phyloP scores from a whole-genome alignment of 2,113 vertebrate genomes.

The Marmota monax region DNA sequence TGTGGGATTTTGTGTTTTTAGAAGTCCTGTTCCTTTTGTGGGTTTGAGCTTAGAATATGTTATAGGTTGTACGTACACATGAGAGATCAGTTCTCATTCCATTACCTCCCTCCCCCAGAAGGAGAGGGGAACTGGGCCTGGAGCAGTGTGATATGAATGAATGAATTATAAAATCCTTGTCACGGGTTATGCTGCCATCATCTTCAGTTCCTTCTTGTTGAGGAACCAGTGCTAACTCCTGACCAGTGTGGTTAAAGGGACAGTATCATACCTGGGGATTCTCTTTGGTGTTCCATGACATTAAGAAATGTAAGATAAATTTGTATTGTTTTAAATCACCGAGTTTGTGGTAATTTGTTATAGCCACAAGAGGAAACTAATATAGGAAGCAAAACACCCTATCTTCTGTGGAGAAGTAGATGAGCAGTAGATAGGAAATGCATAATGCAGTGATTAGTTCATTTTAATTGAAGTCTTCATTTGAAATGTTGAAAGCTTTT shows the following conservation, averaged over 20 bases:
- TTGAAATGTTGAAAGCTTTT: slow-evolving; percentile 1
- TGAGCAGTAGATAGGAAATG: not conserved
- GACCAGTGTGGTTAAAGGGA: not conserved
- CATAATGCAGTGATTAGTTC: not conserved
- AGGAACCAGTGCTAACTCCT: not conserved
- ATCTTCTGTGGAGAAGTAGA: not conserved
- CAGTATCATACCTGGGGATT: not conserved
- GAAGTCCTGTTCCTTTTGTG: not conserved
- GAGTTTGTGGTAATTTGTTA: not conserved
- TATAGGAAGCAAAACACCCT: not conserved
- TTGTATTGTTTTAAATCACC: not conserved
- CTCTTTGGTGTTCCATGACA: not conserved
- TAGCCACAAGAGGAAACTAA: not conserved
- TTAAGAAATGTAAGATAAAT: not conserved
- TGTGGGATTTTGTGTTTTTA: not conserved
- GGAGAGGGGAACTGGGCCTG: not conserved
- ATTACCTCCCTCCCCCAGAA: too few species aligned
- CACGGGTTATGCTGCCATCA: not conserved
- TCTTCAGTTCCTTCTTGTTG: not conserved
- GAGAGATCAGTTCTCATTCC: not conserved
- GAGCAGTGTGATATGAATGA: not conserved
- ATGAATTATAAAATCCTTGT: not conserved
- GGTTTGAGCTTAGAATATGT: not conserved
- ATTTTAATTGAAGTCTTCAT: not conserved
- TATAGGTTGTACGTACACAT: not conserved